Evolutionary conservation across 2,113 vertebrate genomes (phyloP), one percentile per base, ranked within the genome.

Genomic region (Limanda limanda): DNA sequence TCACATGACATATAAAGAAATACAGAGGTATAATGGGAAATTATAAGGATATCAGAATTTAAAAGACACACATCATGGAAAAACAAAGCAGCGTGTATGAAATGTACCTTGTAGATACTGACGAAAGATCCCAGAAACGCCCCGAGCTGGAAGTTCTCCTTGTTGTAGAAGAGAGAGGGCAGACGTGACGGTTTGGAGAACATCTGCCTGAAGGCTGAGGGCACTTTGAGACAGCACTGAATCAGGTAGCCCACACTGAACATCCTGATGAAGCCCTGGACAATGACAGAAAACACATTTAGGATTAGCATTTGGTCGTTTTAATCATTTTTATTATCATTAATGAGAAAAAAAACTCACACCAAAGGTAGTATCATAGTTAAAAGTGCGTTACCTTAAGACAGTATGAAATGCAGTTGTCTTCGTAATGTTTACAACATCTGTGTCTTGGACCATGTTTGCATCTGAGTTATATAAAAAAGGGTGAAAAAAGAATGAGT

Each of bases 321-420:
- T 57, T 17, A 31, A 21, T 24, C 1, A 57, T 57, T 57, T 57
- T 2, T 17, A 58, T 5, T 31, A 31, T 31, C 31, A 21, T 31
- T 31, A 7, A 31, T 48, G 45, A 18, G 45, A 18, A 12, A 42
- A 3, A 42, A 42, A 42, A 31, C 31, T 20, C 14, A 3, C 3
- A 15, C 47, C 15, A 52, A 9, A n/a, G 51, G n/a, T 23, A 12
- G 9, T 31, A 54, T 52, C 20, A 12, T 61, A 9, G 7, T 40
- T 7, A n/a, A 17, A 40, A 11, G n/a, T 27, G 20, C 59, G 96
- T 96, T 94, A 99, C 98, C 95, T 99, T 99, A 92, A 99, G 88
- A 89, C 97, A 98, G 79, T 99, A 99, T 59, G 97, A 97, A 80
- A 99, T 96, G 92, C 98, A 99, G 92, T 98, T 99, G 94, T 99